A percentile compares a stretch with the other conserved stretches of the same genome.
phyloP scores from a whole-genome alignment of 2,113 vertebrate genomes.

The Myotis brandtii region DNA sequence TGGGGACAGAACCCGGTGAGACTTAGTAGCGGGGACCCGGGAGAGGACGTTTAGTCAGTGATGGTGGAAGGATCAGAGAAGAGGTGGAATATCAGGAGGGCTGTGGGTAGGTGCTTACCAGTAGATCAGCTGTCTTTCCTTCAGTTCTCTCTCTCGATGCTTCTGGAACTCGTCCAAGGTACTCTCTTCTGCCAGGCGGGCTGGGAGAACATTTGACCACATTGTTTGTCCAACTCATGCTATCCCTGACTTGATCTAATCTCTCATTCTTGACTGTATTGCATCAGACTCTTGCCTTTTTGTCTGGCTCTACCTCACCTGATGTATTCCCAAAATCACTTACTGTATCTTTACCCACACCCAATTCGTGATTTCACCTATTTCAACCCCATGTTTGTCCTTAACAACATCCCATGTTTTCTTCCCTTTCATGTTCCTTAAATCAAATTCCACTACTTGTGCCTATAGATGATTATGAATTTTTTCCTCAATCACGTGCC shows the following conservation, averaged over 20 bases:
- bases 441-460: neutral
- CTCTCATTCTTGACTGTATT: neutral
- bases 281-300: no score
- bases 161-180: slow-evolving; percentile 78
- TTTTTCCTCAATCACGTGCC: neutral
- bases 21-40: neutral
- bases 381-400: neutral
- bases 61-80: neutral
- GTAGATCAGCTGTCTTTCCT: slow-evolving; percentile 86
- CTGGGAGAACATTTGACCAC: slow-evolving; percentile 68
- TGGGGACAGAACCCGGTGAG: neutral
- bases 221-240: neutral
- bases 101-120: slow-evolving; percentile 74
- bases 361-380: neutral
- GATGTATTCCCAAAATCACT: neutral
- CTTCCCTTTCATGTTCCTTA: neutral
- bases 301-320: neutral
- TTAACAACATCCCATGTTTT: neutral
- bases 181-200: slow-evolving; percentile 77
- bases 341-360: neutral
- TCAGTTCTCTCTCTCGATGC: slow-evolving; percentile 86
- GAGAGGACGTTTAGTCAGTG: neutral
- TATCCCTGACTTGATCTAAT: neutral
- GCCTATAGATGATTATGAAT: neutral
- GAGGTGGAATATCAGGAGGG: neutral